Conservation (phyloP, 2,888 invertebrate species). For the Drosophila lacicola region DNA sequence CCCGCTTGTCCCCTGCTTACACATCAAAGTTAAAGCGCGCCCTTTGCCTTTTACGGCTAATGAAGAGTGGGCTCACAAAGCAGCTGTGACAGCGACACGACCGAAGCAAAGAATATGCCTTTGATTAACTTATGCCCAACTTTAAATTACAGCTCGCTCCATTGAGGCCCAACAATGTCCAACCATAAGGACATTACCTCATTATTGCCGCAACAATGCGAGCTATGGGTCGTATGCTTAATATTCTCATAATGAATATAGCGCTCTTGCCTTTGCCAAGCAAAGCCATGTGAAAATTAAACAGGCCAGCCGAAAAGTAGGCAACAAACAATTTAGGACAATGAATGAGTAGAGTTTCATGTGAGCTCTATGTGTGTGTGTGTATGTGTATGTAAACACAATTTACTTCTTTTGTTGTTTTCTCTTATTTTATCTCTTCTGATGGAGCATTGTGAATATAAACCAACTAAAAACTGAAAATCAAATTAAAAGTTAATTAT, state of each 20-base stretch:
- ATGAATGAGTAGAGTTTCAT: background rate
- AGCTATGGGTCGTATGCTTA: conserved; percentile 46
- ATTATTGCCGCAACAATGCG: conserved; percentile 32
- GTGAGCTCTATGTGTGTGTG: background rate
- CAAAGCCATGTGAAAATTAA: conserved; percentile 13
- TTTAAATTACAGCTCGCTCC: conserved; percentile 18
- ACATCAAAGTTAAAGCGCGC: conserved; percentile 24
- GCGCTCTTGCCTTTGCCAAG: background rate
- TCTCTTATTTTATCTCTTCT: conserved; percentile 1
- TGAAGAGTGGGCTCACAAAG: conserved; percentile 44
- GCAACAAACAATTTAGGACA: conserved; percentile 19
- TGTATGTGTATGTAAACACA: conserved; percentile 1
- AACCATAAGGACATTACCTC: conserved; percentile 31
- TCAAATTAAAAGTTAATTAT: conserved; percentile 11
- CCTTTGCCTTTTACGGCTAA: conserved; percentile 62
- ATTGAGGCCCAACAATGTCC: conserved; percentile 10
- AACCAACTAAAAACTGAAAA: background rate
- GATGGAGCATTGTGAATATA: conserved; percentile 26
- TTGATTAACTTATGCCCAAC: conserved; percentile 35
- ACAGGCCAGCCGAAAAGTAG: conserved; percentile 26
- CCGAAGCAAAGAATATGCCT: conserved; percentile 6
- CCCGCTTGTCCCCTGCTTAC: background rate
- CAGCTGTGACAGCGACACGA: background rate
- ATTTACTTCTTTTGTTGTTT: conserved; percentile 7
- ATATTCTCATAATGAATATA: conserved; percentile 34